These are phyloP conservation scores for Nomada hirtipes DNA, from an alignment of 2,888 invertebrate genomes.

Conservation along the genomic window DNA sequence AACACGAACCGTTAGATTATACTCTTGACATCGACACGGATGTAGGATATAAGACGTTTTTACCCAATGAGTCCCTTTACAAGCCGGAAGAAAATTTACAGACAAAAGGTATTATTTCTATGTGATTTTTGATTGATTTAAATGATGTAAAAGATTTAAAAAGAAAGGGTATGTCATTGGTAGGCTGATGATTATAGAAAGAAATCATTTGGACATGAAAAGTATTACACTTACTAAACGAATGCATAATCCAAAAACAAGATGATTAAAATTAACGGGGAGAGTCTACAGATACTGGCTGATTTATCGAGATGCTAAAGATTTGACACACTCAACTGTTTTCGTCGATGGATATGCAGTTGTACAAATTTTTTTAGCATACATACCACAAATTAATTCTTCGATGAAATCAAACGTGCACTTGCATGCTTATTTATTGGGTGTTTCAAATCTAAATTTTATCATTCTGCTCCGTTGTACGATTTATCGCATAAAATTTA, in stretches of 20 bases:
- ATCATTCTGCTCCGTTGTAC: constrained; percentile 1
- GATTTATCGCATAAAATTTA: constrained; percentile 6
- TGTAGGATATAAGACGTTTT: constrained; percentile 53
- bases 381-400: constrained; percentile 36
- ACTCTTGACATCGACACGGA: constrained; percentile 68
- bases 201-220: constrained; percentile 44
- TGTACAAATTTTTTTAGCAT: constrained; percentile 37
- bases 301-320: constrained; percentile 46
- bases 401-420: constrained; percentile 23
- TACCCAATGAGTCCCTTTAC: constrained; percentile 53
- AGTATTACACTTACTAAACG: constrained; percentile 22
- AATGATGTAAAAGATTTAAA: constrained; percentile 42
- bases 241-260: constrained; percentile 24
- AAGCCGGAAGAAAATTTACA: constrained; percentile 56
- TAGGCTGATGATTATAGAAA: constrained; percentile 41
- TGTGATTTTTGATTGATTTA: constrained; percentile 6
- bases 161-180: constrained; percentile 35
- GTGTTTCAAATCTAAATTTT: constrained; percentile 60
- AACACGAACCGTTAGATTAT: constrained; percentile 73
- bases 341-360: constrained; percentile 47
- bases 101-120: constrained; percentile 64
- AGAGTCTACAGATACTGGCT: constrained; percentile 36
- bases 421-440: constrained; percentile 57
- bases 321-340: constrained; percentile 61
- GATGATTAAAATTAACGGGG: constrained; percentile 34